These are phyloP conservation scores for Oasisia sp. DNA, from an alignment of 2,888 invertebrate species.

Conservation along the genomic window DNA sequence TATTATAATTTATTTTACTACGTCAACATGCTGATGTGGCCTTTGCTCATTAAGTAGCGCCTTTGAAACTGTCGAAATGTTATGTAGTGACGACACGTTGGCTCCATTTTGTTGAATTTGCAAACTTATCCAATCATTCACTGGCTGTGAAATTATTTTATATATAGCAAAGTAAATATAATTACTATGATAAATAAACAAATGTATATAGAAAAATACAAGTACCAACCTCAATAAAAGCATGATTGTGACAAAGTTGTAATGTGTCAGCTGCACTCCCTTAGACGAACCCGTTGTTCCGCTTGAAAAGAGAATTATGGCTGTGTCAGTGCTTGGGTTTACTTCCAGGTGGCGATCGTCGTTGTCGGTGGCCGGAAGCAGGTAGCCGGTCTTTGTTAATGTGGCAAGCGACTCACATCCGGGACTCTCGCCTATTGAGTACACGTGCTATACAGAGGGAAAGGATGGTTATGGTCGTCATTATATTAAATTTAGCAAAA, in stretches of 20 bases:
- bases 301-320: conserved; percentile 36
- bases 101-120: too few relatives aligned
- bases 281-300: conserved; percentile 37
- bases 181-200: background rate
- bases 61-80: too few relatives aligned
- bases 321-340: conserved; percentile 25
- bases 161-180: background rate
- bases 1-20: too few relatives aligned
- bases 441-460: background rate
- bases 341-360: background rate
- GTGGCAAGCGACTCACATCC: conserved; percentile 10
- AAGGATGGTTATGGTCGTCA: background rate
- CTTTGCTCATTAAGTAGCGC: too few relatives aligned
- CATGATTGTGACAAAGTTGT: conserved; percentile 24
- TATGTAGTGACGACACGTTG: too few relatives aligned
- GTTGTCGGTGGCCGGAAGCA: background rate
- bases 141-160: background rate
- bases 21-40: too few relatives aligned
- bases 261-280: conserved; percentile 33
- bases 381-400: background rate
- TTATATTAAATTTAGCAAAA: too few relatives aligned
- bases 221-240: background rate
- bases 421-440: background rate
- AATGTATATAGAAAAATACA: background rate
- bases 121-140: too few relatives aligned